phyloP scores from a whole-genome alignment of 1,140 invertebrate species.

The Polypedilum vanderplanki region DNA sequence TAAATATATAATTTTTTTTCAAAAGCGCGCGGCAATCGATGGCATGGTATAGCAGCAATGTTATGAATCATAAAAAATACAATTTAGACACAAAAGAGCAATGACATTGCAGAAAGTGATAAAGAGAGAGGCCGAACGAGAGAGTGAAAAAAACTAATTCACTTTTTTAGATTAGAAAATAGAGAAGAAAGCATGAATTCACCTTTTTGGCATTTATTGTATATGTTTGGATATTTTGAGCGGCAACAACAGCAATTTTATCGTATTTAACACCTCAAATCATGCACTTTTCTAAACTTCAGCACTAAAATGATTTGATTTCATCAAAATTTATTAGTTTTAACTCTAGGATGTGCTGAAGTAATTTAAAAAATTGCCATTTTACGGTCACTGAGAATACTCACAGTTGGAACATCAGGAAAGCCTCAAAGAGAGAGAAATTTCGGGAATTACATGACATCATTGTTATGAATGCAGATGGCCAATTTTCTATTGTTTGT shows the following conservation, averaged over 20 bases:
- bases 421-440: too few species aligned
- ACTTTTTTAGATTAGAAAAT: constrained; percentile 5
- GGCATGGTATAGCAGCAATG: background rate
- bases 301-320: too few species aligned
- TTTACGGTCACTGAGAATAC: too few species aligned
- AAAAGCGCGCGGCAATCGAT: background rate
- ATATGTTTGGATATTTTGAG: background rate
- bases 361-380: too few species aligned
- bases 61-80: constrained; percentile 27
- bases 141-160: constrained; percentile 24
- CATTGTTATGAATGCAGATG: background rate
- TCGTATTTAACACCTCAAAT: background rate
- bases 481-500: background rate
- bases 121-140: background rate
- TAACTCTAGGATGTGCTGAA: too few species aligned
- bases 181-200: background rate
- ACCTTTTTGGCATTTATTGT: constrained; percentile 12
- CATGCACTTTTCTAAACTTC: too few species aligned
- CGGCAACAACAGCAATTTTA: background rate
- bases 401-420: too few species aligned
- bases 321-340: too few species aligned
- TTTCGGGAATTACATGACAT: background rate
- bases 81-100: constrained; percentile 24
- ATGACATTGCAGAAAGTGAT: constrained; percentile 9
- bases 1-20: constrained; percentile 10